Base-by-base conservation (phyloP, 1,140 invertebrate species). In the Steinernema khuongi region DNA sequence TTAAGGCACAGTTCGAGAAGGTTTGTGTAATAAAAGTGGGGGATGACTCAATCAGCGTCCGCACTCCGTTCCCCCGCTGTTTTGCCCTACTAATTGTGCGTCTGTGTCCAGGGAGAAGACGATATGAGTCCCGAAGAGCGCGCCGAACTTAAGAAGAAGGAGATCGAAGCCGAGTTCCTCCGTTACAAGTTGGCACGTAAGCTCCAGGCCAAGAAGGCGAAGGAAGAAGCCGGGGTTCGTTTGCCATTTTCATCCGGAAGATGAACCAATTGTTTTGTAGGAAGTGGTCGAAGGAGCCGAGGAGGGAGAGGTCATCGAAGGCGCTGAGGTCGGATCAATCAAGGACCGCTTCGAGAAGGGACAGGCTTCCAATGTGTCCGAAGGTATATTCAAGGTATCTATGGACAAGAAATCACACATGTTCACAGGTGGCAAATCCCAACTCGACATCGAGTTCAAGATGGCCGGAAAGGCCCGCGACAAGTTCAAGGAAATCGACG, bases 121-220 rank as follows among this genome's bases (percentile, higher is more conserved):
- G 78, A 84, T 14, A 84, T 85, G 82, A 81, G 77, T 68, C 82
- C 82, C 29, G 82, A 84, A 75, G 82, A 83, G 66, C 68, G 82
- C 36, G 82, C 84, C 1, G 82, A 79, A n/a, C 73, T 76, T 28
- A 84, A 84, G 74, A 84, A 84, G 71, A 75, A 82, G 67, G 82
- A 84, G 71, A 84, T 84, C 29, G 82, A 84, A 41, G 82, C 80
- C 4, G 82, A 84, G 71, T 84, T 84, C 70, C 73, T 83, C 60
- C 80, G 84, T 26, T 85, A 85, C 68, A 85, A 85, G 72, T 67
- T 84, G 33, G 82, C 83, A 1, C 67, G 82, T 68, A 79, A 84
- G 30, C 43, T 74, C 22, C 76, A 77, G 68, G 67, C 66, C 14
- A 76, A 82, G 32, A 73, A 72, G 30, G 75, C 74, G 2, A 73